These are phyloP conservation scores for Amphipoea oculea DNA, from an alignment of 2,888 invertebrate genomes.

Conservation along the genomic window DNA sequence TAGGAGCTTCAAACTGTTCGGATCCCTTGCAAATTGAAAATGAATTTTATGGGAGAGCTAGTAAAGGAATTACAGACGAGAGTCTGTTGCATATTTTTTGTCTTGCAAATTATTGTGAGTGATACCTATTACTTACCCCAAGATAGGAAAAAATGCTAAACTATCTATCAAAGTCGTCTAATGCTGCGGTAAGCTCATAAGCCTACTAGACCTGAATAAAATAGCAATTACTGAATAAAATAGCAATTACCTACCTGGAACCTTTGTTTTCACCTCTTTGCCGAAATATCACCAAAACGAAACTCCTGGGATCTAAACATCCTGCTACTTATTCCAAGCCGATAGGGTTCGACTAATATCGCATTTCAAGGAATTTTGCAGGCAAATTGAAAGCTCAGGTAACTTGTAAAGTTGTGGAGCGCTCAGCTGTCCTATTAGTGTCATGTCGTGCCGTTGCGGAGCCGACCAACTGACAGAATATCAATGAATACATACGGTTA, in stretches of 20 bases:
- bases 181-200: not conserved
- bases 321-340: constrained; percentile 26
- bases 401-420: constrained; percentile 33
- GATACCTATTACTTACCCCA: not conserved
- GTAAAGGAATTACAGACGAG: not conserved
- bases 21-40: not conserved
- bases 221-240: constrained; percentile 1
- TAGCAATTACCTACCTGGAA: not conserved
- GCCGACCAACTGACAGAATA: constrained; percentile 42
- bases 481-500: constrained; percentile 35
- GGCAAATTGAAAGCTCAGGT: constrained; percentile 37
- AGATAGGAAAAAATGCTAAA: not conserved
- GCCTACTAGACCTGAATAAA: not conserved
- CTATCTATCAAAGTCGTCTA: not conserved
- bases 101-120: not conserved
- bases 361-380: constrained; percentile 33
- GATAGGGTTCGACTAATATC: constrained; percentile 32
- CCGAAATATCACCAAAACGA: not conserved
- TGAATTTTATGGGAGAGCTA: not conserved
- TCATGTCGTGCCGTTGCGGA: constrained; percentile 25
- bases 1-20: not conserved
- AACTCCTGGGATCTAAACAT: constrained; percentile 18
- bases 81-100: not conserved
- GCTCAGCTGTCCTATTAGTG: constrained; percentile 55
- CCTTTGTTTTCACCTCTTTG: constrained; percentile 11